A percentile compares a stretch with the other conserved stretches of the same genome.
phyloP scores from a whole-genome alignment of 2,797 vertebrate genomes.

The Dicrostonyx torquatus region DNA sequence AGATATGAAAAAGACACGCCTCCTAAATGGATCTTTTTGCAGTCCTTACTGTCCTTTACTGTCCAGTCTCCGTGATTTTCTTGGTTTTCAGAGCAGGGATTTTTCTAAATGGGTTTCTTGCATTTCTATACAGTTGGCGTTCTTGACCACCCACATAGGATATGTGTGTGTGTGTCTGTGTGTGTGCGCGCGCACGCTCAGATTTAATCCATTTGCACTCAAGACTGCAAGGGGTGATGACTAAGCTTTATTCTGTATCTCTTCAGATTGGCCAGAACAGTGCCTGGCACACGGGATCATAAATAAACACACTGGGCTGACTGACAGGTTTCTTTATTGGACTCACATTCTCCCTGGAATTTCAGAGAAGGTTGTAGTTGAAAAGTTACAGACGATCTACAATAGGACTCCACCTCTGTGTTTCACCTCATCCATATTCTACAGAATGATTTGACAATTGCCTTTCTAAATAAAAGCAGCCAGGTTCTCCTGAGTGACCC shows the following conservation, averaged over 20 bases:
- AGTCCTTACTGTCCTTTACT: neutral
- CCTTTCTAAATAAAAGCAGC: conserved; percentile 67
- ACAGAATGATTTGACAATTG: conserved; percentile 58
- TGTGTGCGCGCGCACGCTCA: neutral
- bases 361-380: conserved; percentile 63
- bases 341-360: conserved; percentile 63
- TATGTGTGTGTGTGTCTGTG: neutral
- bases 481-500: conserved; percentile 45
- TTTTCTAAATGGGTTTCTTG: neutral
- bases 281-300: conserved; percentile 55
- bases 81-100: conserved; percentile 13
- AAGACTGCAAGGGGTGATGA: conserved; percentile 9
- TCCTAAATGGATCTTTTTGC: neutral
- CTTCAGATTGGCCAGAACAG: conserved; percentile 57
- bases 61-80: neutral
- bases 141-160: conserved; percentile 56
- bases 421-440: conserved; percentile 59
- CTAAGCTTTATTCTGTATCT: conserved; percentile 65
- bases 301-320: conserved; percentile 70
- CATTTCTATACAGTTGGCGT: neutral
- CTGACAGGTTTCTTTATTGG: conserved; percentile 67
- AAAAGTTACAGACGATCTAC: conserved; percentile 72
- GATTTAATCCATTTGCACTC: conserved; percentile 51
- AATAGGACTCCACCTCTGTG: conserved; percentile 50
- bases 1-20: neutral